Evolutionary conservation across 2,888 invertebrate species (phyloP).

Genomic region (Brenthis hecate): DNA sequence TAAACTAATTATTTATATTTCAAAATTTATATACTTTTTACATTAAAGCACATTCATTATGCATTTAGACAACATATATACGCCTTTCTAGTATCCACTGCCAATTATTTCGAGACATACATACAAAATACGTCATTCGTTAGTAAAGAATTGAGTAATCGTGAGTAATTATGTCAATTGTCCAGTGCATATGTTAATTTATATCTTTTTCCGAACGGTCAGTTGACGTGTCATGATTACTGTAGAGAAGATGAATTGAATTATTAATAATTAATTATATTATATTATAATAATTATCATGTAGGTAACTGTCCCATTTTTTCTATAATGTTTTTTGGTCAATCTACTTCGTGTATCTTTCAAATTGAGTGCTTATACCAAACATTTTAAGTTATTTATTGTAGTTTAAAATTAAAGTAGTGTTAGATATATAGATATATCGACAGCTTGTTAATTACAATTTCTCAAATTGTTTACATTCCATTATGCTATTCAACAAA

Average conservation of each 20-base stretch:
- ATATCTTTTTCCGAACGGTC: slow-evolving; percentile 20
- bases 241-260: slow-evolving; percentile 51
- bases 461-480: slow-evolving; percentile 20
- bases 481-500: slow-evolving; percentile 18
- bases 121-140: slow-evolving; percentile 49
- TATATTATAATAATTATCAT: slow-evolving; percentile 41
- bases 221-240: slow-evolving; percentile 63
- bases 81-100: slow-evolving; percentile 34
- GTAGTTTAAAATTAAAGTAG: slow-evolving; percentile 32
- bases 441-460: slow-evolving; percentile 25
- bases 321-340: slow-evolving; percentile 62
- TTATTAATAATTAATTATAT: slow-evolving; percentile 46
- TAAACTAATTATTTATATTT: slow-evolving; percentile 14
- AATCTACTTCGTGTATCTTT: slow-evolving; percentile 56
- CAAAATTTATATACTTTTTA: slow-evolving; percentile 25
- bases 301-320: slow-evolving; percentile 63
- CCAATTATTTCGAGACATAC: slow-evolving; percentile 40
- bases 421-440: slow-evolving; percentile 20
- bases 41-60: slow-evolving; percentile 20
- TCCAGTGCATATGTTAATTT: slow-evolving; percentile 40
- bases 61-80: slow-evolving; percentile 6
- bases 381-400: slow-evolving; percentile 34
- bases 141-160: slow-evolving; percentile 49
- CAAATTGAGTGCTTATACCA: slow-evolving; percentile 41
- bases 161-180: slow-evolving; percentile 54